These are phyloP conservation scores for Melanostoma mellinum DNA, from an alignment of 2,888 invertebrate genomes.

Conservation along the genomic window DNA sequence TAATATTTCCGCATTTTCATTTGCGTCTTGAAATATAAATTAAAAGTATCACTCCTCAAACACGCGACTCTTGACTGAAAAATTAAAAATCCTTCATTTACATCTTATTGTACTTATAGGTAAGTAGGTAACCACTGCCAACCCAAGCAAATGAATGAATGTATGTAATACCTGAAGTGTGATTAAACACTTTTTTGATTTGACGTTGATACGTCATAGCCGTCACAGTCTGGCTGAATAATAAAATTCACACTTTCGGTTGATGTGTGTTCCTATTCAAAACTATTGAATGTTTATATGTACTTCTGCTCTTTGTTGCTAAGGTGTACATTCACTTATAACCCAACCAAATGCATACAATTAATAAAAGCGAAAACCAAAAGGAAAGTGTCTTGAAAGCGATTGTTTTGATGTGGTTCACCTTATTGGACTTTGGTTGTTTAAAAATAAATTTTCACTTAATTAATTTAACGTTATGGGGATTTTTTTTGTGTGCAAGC, in stretches of 20 bases:
- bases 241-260: neutral
- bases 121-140: too few species aligned
- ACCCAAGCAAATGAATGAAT: too few species aligned
- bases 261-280: neutral
- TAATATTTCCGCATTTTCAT: too few species aligned
- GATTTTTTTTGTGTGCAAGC: neutral
- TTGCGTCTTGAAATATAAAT: too few species aligned
- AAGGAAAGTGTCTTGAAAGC: neutral
- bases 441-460: conserved; percentile 43
- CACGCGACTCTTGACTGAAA: too few species aligned
- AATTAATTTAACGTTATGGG: conserved; percentile 29
- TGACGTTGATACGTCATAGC: conserved; percentile 6
- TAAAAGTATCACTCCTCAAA: too few species aligned
- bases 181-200: neutral
- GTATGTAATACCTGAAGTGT: too few species aligned
- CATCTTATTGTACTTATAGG: too few species aligned
- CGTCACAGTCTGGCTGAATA: neutral
- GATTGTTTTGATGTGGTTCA: conserved; percentile 41
- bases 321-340: neutral
- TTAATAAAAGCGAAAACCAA: neutral
- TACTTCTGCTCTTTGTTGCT: conserved; percentile 8
- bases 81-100: neutral
- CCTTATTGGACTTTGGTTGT: conserved; percentile 37
- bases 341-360: conserved; percentile 10
- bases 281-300: conserved; percentile 5